These are phyloP conservation scores for Lacerta agilis DNA, from an alignment of 2,797 vertebrate genomes.

Conservation along the genomic window DNA sequence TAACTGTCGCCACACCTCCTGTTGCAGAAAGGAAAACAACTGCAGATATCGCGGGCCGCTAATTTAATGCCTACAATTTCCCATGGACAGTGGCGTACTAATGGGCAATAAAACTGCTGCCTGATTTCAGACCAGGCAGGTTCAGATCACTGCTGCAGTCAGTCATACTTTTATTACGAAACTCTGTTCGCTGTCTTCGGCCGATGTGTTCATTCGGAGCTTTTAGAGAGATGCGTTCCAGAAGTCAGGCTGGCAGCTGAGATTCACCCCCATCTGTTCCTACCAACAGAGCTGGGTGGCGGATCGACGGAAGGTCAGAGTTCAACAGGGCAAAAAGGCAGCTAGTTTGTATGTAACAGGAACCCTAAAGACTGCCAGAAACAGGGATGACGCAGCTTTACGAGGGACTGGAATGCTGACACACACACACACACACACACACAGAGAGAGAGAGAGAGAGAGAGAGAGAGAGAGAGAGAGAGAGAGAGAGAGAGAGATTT, in stretches of 20 bases:
- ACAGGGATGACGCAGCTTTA: neutral
- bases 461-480: no score
- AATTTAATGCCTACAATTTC: conserved; percentile 54
- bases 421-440: no score
- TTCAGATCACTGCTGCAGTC: conserved; percentile 3
- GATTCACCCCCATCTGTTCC: neutral
- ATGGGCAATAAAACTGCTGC: conserved; percentile 45
- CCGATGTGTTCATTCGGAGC: neutral
- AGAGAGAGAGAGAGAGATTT: no score
- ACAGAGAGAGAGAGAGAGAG: no score
- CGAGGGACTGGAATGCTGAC: neutral
- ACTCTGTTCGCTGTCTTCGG: neutral
- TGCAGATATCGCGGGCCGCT: conserved; percentile 44
- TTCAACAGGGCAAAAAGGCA: neutral
- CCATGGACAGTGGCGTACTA: conserved; percentile 37
- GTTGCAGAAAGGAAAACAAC: conserved; percentile 41
- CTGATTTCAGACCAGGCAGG: conserved; percentile 34
- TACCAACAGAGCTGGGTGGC: neutral
- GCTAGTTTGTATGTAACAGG: neutral
- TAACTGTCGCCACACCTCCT: conserved; percentile 43
- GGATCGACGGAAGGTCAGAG: neutral
- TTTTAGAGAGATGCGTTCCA: conserved; percentile 12
- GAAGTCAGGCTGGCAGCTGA: neutral
- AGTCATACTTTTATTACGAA: neutral
- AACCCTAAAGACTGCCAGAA: neutral